Percentiles rank a stretch among this genome's conserved stretches.
Evolutionary conservation across 2,113 vertebrate species (phyloP).

Genomic region (Corapipo altera): DNA sequence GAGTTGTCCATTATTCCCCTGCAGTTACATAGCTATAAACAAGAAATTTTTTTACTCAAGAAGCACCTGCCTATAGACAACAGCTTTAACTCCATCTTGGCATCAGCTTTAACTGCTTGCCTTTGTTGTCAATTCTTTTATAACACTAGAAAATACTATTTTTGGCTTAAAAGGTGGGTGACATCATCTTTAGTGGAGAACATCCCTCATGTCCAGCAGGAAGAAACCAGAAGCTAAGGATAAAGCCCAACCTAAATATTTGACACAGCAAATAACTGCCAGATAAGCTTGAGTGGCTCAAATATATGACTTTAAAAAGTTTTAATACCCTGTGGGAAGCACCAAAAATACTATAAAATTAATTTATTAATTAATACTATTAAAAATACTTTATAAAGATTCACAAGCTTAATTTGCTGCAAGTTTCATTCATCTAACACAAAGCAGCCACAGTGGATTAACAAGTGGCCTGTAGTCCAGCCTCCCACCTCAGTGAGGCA

Average conservation of each 20-base stretch:
- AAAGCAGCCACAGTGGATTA: not conserved
- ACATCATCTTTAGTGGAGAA: not conserved
- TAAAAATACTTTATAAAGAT: not conserved
- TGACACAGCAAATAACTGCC: not conserved
- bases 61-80: not conserved
- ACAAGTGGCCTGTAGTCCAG: not conserved
- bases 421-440: not conserved
- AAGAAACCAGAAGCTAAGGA: not conserved
- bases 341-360: not conserved
- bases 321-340: not conserved
- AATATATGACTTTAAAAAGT: fast-evolving
- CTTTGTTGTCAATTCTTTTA: not conserved
- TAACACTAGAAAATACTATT: not conserved
- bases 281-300: not conserved
- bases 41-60: not conserved
- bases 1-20: not conserved
- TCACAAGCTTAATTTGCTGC: not conserved
- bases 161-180: not conserved
- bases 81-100: not conserved
- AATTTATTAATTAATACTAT: no score
- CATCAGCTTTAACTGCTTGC: not conserved
- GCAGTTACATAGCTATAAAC: not conserved
- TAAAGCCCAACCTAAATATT: not conserved
- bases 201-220: not conserved
- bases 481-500: not conserved